These are phyloP conservation scores for Leptoclinus maculatus DNA, from an alignment of 2,797 vertebrate species.

Conservation along the genomic window DNA sequence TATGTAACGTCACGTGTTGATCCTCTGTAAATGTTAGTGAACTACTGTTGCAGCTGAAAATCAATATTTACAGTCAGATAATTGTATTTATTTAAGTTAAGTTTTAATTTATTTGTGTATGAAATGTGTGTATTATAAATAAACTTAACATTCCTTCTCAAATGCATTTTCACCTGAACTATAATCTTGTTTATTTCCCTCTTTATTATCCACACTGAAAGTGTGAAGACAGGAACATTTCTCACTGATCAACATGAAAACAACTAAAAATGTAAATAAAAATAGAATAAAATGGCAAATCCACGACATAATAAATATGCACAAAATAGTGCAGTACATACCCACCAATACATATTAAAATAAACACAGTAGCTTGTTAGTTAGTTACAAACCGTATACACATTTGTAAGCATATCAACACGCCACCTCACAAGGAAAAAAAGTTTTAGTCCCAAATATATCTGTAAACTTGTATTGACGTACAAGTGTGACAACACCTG, in stretches of 20 bases:
- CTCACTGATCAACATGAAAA: neutral
- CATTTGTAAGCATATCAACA: neutral
- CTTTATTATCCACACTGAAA: neutral
- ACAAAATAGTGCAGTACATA: neutral
- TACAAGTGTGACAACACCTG: slow-evolving; percentile 7
- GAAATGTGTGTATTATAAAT: neutral
- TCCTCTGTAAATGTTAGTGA: slow-evolving; percentile 14
- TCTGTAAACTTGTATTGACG: neutral
- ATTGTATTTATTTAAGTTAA: neutral
- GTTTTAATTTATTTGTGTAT: neutral
- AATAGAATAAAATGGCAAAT: neutral
- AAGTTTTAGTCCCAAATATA: neutral
- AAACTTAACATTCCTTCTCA: neutral
- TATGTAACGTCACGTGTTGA: slow-evolving; percentile 54
- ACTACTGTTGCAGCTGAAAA: neutral
- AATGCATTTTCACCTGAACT: neutral
- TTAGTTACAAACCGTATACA: neutral
- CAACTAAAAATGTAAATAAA: neutral
- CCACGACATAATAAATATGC: neutral
- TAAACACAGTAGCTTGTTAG: neutral
- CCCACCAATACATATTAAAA: neutral
- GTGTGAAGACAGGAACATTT: neutral
- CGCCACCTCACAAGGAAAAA: neutral
- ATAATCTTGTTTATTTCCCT: neutral
- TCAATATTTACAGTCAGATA: neutral